Evolutionary conservation across 2,797 vertebrate genomes (phyloP), one percentile per base, ranked within the genome.

Genomic region (Poecilia gillii): DNA sequence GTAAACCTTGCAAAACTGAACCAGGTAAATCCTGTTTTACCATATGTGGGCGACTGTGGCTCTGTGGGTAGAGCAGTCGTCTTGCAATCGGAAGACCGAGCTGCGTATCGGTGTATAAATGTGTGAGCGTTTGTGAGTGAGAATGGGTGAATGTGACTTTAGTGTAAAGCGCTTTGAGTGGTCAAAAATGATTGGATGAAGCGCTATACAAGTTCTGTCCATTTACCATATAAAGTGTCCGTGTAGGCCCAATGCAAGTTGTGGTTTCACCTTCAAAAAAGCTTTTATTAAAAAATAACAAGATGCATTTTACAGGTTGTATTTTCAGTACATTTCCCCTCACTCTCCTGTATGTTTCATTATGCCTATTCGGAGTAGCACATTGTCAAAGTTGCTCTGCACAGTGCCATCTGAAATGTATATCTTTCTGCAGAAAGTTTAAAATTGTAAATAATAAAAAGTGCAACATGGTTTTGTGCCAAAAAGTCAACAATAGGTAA

Each of bases 231-330:
- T 85, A 81, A 83, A 82, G 72, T 84, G 14, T 59, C 70, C 75
- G 83, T 49, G 72, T 92, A 88, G 88, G 84, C 75, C 74, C 80
- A 85, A 84, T 75, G 82, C 90, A 75, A 73, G 78, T 82, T 88
- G 80, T 86, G 81, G 85, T 78, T 86, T 81, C 78, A 90, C 84
- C 82, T 84, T 80, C 79, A 76, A 73, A 87, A 89, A 87, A 82
- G 74, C 86, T 83, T 83, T 75, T 88, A 81, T 41, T 53, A 53
- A 25, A 14, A 74, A 87, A 84, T 79, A 88, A 84, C 81, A 74
- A 78, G 78, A 78, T 78, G 78, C 75, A 83, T 75, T 89, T 91
- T 82, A 86, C 77, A 49, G 74, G 66, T 75, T 68, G 72, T 80
- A 74, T 79, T 84, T 85, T 55, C 68, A 77, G 43, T 71, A 82